Percentiles rank a stretch among this genome's conserved stretches.
These are phyloP conservation scores for Onychostoma macrolepis DNA, from an alignment of 2,113 vertebrate species.

Conservation along the genomic window DNA sequence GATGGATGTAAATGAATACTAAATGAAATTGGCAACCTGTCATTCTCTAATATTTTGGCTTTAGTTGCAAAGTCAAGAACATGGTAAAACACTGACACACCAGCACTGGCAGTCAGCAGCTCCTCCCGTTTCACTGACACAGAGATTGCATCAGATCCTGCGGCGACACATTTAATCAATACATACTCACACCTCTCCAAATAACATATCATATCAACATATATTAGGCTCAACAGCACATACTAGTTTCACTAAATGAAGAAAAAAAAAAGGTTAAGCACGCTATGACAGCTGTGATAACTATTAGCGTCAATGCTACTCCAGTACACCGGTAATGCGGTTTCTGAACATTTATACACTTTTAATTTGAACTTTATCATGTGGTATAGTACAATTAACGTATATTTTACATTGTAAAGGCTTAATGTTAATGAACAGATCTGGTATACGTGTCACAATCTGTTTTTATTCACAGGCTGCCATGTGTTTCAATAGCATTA, in stretches of 20 bases:
- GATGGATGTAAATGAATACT: neutral
- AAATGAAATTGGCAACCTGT: neutral
- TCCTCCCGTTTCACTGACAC: slow-evolving; percentile 51
- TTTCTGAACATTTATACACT: neutral
- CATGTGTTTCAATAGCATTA: slow-evolving; percentile 52
- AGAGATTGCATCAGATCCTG: slow-evolving; percentile 86
- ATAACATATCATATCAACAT: neutral
- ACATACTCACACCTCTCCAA: neutral
- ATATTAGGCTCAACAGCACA: neutral
- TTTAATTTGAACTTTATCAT: neutral
- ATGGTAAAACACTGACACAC: neutral
- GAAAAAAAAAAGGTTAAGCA: neutral
- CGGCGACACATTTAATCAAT: slow-evolving; percentile 17
- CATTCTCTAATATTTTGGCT: neutral
- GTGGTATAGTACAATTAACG: no score
- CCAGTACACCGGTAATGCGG: neutral
- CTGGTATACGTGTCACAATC: neutral
- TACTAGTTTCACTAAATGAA: neutral
- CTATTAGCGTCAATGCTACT: slow-evolving; percentile 17
- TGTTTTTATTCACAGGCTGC: neutral
- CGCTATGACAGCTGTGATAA: neutral
- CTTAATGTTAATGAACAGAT: neutral
- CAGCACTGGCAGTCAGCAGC: slow-evolving; percentile 52
- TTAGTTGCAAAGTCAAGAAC: neutral
- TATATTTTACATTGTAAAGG: neutral